phyloP scores from a whole-genome alignment of 2,797 vertebrate species.

The Mus spretus region DNA sequence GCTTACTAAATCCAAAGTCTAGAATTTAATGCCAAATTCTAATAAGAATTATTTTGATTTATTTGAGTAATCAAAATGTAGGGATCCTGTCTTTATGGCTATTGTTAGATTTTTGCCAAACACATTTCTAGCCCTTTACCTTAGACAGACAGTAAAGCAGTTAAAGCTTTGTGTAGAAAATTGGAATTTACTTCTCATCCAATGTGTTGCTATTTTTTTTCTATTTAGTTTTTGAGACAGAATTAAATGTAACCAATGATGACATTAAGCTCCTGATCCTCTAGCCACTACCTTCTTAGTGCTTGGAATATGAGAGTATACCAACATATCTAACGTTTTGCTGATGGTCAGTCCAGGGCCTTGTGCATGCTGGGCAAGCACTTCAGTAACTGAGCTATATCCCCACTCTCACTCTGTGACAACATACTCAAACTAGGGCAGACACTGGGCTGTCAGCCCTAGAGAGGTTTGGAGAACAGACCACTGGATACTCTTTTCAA shows the following conservation, averaged over 20 bases:
- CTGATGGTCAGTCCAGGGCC: background rate
- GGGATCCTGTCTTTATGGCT: background rate
- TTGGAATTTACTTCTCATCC: background rate
- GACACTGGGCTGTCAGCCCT: background rate
- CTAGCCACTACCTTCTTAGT: background rate
- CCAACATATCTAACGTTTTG: background rate
- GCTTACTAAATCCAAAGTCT: background rate
- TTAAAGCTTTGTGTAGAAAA: background rate
- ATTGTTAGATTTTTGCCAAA: background rate
- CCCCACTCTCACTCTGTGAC: background rate
- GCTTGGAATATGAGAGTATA: background rate
- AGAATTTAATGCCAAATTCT: background rate
- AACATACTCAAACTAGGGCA: background rate
- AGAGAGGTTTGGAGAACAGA: background rate
- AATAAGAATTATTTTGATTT: background rate
- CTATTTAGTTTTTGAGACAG: background rate
- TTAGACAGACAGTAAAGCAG: background rate
- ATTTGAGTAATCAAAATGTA: background rate
- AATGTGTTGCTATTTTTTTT: background rate
- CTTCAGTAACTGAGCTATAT: background rate
- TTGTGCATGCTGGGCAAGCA: background rate
- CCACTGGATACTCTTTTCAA: background rate
- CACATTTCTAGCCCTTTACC: background rate
- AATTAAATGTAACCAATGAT: background rate
- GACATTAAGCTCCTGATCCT: background rate